Percentiles rank a stretch among this genome's conserved stretches.
These are phyloP conservation scores for Perognathus longimembris DNA, from an alignment of 2,113 vertebrate species.

Conservation along the genomic window DNA sequence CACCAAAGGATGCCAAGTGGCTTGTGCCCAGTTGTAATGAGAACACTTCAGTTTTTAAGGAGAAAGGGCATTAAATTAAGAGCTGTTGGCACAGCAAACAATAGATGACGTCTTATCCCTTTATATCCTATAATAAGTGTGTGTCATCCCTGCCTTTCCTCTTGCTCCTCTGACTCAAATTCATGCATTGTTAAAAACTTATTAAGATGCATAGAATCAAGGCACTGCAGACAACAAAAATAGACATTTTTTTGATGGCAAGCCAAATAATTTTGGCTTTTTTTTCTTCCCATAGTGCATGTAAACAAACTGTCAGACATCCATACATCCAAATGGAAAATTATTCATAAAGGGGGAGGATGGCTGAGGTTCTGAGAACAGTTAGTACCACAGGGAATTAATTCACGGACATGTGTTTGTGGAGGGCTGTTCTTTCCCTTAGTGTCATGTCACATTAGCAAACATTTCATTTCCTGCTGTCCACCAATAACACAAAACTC, in stretches of 20 bases:
- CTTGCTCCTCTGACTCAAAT: slow-evolving; percentile 49
- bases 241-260: slow-evolving; percentile 69
- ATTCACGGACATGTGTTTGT: slow-evolving; percentile 38
- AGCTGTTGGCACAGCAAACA: slow-evolving; percentile 37
- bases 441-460: slow-evolving; percentile 34
- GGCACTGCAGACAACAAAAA: slow-evolving; percentile 78
- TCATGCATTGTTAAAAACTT: slow-evolving; percentile 62
- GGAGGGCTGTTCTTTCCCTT: slow-evolving; percentile 40
- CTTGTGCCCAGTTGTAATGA: neutral
- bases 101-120: slow-evolving; percentile 52
- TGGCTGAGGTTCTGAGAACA: slow-evolving; percentile 38
- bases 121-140: slow-evolving; percentile 8
- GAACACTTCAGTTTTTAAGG: slow-evolving; percentile 36
- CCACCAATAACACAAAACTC: slow-evolving; percentile 20
- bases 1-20: neutral
- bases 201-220: slow-evolving; percentile 80
- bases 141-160: slow-evolving; percentile 55
- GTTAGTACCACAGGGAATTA: slow-evolving; percentile 61
- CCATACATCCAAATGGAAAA: slow-evolving; percentile 60
- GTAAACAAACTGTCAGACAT: slow-evolving; percentile 84
- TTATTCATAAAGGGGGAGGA: slow-evolving; percentile 61
- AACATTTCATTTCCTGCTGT: slow-evolving; percentile 51
- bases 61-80: slow-evolving; percentile 46
- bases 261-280: slow-evolving; percentile 80
- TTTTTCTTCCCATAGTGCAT: slow-evolving; percentile 55